Conservation (phyloP, 2,797 vertebrate genomes). For the Alfaro cultratus region DNA sequence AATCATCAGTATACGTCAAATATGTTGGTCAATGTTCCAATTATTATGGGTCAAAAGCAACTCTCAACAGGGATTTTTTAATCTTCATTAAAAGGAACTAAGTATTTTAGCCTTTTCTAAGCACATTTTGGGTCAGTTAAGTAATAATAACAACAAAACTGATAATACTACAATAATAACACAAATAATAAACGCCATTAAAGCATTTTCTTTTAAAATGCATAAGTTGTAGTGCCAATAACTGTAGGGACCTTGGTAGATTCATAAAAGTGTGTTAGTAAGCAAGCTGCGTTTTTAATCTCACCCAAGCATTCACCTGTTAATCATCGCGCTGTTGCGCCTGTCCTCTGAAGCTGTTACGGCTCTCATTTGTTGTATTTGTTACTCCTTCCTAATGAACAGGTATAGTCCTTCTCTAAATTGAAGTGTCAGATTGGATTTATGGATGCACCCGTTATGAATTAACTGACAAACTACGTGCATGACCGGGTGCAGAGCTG, state of each 20-base stretch:
- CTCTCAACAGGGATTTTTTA: not conserved
- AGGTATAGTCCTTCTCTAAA: conserved; percentile 2
- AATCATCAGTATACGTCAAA: too few species aligned
- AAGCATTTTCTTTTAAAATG: not conserved
- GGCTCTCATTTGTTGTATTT: conserved; percentile 16
- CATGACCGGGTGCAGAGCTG: not conserved
- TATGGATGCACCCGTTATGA: conserved; percentile 20
- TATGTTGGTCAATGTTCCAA: too few species aligned
- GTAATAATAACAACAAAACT: too few species aligned
- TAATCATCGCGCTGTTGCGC: conserved; percentile 2
- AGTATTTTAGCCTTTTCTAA: too few species aligned
- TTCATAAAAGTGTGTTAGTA: not conserved
- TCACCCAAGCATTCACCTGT: not conserved
- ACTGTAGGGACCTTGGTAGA: not conserved
- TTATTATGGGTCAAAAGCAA: too few species aligned
- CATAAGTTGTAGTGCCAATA: not conserved
- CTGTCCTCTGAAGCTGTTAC: conserved; percentile 15
- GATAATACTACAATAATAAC: not conserved
- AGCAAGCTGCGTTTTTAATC: not conserved
- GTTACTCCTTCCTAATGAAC: not conserved
- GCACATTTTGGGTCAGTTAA: too few species aligned
- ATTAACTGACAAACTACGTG: conserved; percentile 13
- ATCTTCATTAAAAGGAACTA: too few species aligned
- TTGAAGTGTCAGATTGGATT: conserved; percentile 19
- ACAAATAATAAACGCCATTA: not conserved